Conservation (phyloP, 2,113 vertebrate genomes). For the Notothenia coriiceps region DNA sequence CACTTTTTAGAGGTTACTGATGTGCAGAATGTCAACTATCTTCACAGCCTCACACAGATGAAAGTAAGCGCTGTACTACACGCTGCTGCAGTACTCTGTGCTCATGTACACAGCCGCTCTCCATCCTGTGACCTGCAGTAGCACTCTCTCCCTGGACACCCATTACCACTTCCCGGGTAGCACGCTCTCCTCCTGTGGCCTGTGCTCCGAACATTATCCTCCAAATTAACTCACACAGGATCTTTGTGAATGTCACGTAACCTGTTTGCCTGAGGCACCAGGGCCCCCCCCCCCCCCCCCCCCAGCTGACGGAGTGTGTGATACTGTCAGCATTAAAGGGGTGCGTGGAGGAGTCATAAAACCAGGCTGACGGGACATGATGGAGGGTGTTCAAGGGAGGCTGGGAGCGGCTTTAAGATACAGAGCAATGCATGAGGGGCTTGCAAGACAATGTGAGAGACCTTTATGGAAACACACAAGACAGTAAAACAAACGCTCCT, state of each 20-base stretch:
- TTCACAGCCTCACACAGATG: not conserved
- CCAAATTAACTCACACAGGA: slow-evolving; percentile 74
- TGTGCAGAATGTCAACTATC: no score
- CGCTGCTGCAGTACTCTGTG: slow-evolving; percentile 18
- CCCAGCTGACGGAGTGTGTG: slow-evolving; percentile 37
- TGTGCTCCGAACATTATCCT: slow-evolving; percentile 56
- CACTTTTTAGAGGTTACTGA: slow-evolving; percentile 18
- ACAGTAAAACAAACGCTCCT: not conserved
- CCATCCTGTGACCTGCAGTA: slow-evolving; percentile 48
- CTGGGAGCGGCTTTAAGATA: slow-evolving; percentile 27
- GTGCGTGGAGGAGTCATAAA: slow-evolving; percentile 45
- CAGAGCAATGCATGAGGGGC: slow-evolving; percentile 9
- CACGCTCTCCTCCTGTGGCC: slow-evolving; percentile 53
- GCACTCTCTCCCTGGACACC: slow-evolving; percentile 55
- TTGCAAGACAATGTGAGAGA: not conserved
- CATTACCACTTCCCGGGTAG: slow-evolving; percentile 51
- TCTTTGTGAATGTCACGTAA: slow-evolving; percentile 61
- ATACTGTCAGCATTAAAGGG: slow-evolving; percentile 51
- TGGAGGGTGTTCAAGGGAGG: slow-evolving; percentile 49
- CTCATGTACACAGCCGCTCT: slow-evolving; percentile 38
- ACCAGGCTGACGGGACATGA: slow-evolving; percentile 19
- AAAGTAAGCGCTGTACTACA: slow-evolving; percentile 28
- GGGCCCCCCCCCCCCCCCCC: slow-evolving; percentile 43
- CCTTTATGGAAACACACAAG: not conserved
- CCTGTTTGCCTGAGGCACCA: slow-evolving; percentile 52